These are phyloP conservation scores for Notarius quadriscutis DNA, from an alignment of 2,113 vertebrate species.

Conservation along the genomic window DNA sequence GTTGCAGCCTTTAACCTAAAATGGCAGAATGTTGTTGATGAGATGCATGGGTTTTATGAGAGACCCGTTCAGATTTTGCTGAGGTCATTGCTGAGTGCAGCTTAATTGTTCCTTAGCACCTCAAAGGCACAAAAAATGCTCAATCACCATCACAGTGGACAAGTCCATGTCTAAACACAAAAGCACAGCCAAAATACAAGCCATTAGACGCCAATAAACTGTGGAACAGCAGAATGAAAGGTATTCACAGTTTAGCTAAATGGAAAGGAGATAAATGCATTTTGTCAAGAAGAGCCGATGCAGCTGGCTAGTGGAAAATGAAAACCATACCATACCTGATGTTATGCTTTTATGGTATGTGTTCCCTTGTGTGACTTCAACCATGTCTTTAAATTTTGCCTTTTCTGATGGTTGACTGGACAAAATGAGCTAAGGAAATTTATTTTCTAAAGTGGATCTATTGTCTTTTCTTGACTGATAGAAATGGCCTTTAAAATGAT, in stretches of 20 bases:
- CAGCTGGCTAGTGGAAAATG: slow-evolving; percentile 35
- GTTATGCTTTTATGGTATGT: slow-evolving; percentile 34
- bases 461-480: not conserved
- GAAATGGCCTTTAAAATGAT: not conserved
- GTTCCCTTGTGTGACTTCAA: not conserved
- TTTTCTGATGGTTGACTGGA: slow-evolving; percentile 1
- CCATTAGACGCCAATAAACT: slow-evolving; percentile 44
- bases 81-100: slow-evolving; percentile 20
- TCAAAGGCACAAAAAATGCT: slow-evolving; percentile 53
- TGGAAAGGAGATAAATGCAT: slow-evolving; percentile 40
- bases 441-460: not conserved
- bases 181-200: slow-evolving; percentile 36
- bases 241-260: slow-evolving; percentile 42
- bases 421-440: slow-evolving; percentile 2
- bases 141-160: slow-evolving; percentile 53
- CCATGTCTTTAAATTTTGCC: not conserved
- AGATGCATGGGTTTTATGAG: slow-evolving; percentile 17
- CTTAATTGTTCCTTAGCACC: slow-evolving; percentile 59
- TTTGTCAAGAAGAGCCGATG: slow-evolving; percentile 46
- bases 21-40: slow-evolving; percentile 51
- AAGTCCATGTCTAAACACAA: slow-evolving; percentile 60
- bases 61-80: slow-evolving; percentile 42
- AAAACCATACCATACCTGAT: slow-evolving; percentile 27
- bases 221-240: slow-evolving; percentile 37
- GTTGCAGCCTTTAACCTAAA: slow-evolving; percentile 48